phyloP scores from a whole-genome alignment of 2,797 vertebrate species.

The Poeciliopsis gracilis region DNA sequence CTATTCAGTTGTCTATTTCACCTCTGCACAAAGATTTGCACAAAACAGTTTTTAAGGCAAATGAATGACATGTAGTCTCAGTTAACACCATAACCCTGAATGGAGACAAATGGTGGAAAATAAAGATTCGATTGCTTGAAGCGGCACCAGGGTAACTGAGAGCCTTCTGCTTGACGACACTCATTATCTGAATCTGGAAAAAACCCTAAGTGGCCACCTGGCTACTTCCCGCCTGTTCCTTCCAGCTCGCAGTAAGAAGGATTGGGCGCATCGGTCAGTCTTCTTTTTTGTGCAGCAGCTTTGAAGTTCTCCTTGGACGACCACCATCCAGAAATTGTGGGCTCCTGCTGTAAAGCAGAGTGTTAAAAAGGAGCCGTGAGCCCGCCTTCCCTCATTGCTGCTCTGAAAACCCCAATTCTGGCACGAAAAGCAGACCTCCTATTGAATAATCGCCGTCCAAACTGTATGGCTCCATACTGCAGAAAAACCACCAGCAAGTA shows the following conservation, averaged over 20 bases:
- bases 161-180: slow-evolving; percentile 6
- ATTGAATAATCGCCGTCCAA: background rate
- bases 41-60: background rate
- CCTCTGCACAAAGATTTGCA: too few relatives aligned
- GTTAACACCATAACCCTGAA: background rate
- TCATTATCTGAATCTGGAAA: slow-evolving; percentile 7
- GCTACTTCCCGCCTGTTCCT: background rate
- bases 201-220: slow-evolving; percentile 5
- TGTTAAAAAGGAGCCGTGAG: background rate
- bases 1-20: too few relatives aligned
- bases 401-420: background rate
- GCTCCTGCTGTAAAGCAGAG: slow-evolving; percentile 1
- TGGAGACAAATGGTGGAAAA: background rate
- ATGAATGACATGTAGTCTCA: background rate
- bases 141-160: background rate
- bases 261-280: background rate
- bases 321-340: background rate
- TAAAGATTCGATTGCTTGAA: background rate
- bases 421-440: background rate
- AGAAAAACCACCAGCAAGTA: background rate
- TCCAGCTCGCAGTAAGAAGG: background rate
- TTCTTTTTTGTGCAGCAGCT: background rate
- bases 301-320: background rate
- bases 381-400: background rate
- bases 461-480: too few relatives aligned